A percentile compares a stretch with the other conserved stretches of the same genome.
These are phyloP conservation scores for Neuroscelio doddi DNA, from an alignment of 2,888 invertebrate genomes.

Conservation along the genomic window DNA sequence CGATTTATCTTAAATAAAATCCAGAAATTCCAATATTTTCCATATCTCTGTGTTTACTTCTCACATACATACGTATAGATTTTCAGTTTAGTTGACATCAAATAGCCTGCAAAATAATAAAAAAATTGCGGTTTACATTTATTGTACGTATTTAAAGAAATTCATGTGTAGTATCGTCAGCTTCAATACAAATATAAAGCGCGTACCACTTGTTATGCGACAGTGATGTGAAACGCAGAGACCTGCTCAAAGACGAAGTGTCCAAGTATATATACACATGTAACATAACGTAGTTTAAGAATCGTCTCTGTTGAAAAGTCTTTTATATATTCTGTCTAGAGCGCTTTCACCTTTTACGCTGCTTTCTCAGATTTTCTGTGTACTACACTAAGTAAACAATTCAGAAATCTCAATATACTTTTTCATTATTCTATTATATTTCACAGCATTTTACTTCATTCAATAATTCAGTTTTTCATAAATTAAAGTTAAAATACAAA, in stretches of 20 bases:
- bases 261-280: neutral
- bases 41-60: neutral
- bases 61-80: neutral
- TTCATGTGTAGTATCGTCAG: neutral
- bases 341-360: slow-evolving; percentile 6
- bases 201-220: slow-evolving; percentile 1
- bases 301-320: slow-evolving; percentile 7
- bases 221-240: neutral
- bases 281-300: slow-evolving; percentile 5
- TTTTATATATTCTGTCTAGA: slow-evolving; percentile 1
- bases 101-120: too few species aligned
- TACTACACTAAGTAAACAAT: slow-evolving; percentile 2
- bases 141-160: slow-evolving; percentile 4
- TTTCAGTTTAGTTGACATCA: too few species aligned
- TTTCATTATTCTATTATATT: too few species aligned
- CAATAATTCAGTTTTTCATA: too few species aligned
- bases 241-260: neutral
- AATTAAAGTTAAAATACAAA: too few species aligned
- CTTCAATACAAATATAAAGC: slow-evolving; percentile 6
- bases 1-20: too few species aligned
- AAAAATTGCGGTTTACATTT: neutral
- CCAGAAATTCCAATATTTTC: neutral
- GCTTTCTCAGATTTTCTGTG: neutral
- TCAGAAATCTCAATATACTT: neutral
- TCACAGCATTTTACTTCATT: too few species aligned